A percentile compares a stretch with the other conserved stretches of the same genome.
phyloP scores from a whole-genome alignment of 2,797 vertebrate species.

The Selene dorsalis region DNA sequence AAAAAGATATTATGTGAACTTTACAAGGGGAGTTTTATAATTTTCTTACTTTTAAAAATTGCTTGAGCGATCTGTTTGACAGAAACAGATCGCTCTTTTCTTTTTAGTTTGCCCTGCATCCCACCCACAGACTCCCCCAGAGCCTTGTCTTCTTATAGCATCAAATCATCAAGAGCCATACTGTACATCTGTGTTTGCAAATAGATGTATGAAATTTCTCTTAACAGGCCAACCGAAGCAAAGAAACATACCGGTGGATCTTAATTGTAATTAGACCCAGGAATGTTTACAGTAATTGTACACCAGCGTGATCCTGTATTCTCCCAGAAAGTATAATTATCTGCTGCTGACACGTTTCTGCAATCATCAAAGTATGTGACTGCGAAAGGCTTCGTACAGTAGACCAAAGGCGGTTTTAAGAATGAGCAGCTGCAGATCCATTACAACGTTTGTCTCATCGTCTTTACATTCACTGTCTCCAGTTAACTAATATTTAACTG shows the following conservation, averaged over 20 bases:
- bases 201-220: conserved; percentile 6
- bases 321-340: conserved; percentile 37
- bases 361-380: conserved; percentile 11
- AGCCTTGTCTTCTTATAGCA: background rate
- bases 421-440: background rate
- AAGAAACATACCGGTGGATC: background rate
- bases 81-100: conserved; percentile 17
- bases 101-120: conserved; percentile 1
- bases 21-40: no score
- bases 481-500: background rate
- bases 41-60: background rate
- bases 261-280: conserved; percentile 39
- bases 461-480: background rate
- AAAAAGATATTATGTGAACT: no score
- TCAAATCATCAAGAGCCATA: conserved; percentile 18
- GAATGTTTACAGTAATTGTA: conserved; percentile 53
- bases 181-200: background rate
- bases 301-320: conserved; percentile 14
- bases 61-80: background rate
- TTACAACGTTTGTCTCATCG: background rate
- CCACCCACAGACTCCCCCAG: background rate
- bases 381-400: background rate
- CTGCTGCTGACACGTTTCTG: conserved; percentile 10
- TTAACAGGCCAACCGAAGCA: conserved; percentile 14
- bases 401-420: background rate